These are phyloP conservation scores for Sturmia bella DNA, from an alignment of 2,888 invertebrate genomes.

Conservation along the genomic window DNA sequence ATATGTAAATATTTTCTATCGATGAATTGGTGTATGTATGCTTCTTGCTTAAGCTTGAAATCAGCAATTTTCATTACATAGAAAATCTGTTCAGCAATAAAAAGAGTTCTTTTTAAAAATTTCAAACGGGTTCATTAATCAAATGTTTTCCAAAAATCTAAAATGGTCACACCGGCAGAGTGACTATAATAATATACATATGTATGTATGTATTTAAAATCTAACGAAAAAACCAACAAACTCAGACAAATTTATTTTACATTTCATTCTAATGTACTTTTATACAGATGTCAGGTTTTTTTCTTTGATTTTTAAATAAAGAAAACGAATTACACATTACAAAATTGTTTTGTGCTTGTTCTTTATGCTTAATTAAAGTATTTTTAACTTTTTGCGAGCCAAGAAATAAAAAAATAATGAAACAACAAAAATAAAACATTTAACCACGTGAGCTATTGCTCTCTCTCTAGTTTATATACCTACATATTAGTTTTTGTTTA, in stretches of 20 bases:
- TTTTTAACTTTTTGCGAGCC: slow-evolving; percentile 62
- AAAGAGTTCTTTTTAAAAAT: too few relatives aligned
- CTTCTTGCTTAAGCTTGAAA: too few relatives aligned
- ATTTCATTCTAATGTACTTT: slow-evolving; percentile 43
- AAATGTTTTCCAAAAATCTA: too few relatives aligned
- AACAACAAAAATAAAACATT: slow-evolving; percentile 24
- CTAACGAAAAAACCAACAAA: slow-evolving; percentile 26
- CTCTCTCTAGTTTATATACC: slow-evolving; percentile 32
- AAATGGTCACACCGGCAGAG: too few relatives aligned
- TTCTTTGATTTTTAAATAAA: slow-evolving; percentile 11
- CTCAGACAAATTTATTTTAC: slow-evolving; percentile 18
- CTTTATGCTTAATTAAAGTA: slow-evolving; percentile 53
- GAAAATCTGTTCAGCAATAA: too few relatives aligned
- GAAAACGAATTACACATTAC: slow-evolving; percentile 13
- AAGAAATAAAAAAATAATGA: slow-evolving; percentile 41
- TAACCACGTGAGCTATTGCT: slow-evolving; percentile 66
- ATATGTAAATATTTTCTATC: too few relatives aligned
- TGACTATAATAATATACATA: slow-evolving; percentile 10
- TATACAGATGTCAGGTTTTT: slow-evolving; percentile 23
- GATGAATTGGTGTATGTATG: too few relatives aligned
- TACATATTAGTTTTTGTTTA: slow-evolving; percentile 31
- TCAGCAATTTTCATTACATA: too few relatives aligned
- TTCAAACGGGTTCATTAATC: too few relatives aligned
- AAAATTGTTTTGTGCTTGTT: slow-evolving; percentile 32
- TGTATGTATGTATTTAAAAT: slow-evolving; percentile 28